phyloP scores from a whole-genome alignment of 2,797 vertebrate genomes.

The Malurus splendens region DNA sequence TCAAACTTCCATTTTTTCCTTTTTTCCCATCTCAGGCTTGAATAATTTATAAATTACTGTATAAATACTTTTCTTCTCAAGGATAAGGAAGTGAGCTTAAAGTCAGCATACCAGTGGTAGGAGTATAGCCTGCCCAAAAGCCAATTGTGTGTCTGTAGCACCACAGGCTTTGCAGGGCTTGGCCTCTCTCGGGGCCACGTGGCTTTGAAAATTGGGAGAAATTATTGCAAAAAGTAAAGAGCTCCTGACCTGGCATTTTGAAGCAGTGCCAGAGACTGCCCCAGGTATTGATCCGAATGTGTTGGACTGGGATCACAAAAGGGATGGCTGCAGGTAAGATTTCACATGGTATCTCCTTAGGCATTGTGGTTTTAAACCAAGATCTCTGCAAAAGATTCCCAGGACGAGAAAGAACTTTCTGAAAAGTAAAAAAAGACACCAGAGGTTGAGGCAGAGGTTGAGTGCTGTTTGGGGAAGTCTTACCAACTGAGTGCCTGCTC shows the following conservation, averaged over 20 bases:
- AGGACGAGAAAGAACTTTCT: not conserved
- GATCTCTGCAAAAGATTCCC: not conserved
- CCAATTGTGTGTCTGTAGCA: not conserved
- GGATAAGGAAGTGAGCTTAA: not conserved
- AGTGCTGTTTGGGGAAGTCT: not conserved
- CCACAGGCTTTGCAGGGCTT: not conserved
- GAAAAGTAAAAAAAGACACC: not conserved
- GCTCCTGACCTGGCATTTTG: not conserved
- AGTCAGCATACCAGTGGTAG: not conserved
- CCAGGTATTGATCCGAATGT: not conserved
- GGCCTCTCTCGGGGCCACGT: not conserved
- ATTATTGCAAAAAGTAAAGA: not conserved
- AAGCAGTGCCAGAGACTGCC: not conserved
- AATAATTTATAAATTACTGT: not conserved
- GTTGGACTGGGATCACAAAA: not conserved
- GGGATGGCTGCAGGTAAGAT: not conserved
- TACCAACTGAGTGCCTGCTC: not conserved
- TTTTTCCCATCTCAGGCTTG: not conserved
- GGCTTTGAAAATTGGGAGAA: not conserved
- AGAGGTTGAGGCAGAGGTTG: not conserved
- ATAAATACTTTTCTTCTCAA: not conserved
- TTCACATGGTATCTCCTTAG: not conserved
- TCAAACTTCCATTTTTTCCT: not conserved
- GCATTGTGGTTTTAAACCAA: not conserved
- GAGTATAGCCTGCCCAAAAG: not conserved